Conservation (phyloP, 37 sponge, comb jelly and placozoan species). For the Geodia barretti region DNA sequence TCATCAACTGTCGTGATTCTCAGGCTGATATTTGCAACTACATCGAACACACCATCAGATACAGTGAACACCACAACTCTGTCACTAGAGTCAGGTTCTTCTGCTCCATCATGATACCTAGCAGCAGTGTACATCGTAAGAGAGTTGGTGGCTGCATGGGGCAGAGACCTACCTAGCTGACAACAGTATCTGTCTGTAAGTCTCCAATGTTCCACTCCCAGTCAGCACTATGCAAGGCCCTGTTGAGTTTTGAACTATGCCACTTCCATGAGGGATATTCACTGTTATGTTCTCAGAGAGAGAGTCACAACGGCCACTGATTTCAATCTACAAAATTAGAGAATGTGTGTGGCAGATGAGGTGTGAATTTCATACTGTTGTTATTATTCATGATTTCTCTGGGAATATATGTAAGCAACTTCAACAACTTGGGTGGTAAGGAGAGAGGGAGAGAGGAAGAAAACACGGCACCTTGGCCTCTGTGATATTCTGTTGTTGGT, state of each 20-base stretch:
- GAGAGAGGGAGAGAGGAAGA: too few species aligned
- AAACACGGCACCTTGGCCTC: conserved; percentile 22
- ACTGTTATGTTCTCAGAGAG: conserved; percentile 10
- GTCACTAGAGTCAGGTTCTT: conserved; percentile 20
- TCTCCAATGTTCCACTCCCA: conserved; percentile 50
- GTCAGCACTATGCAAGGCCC: conserved; percentile 50
- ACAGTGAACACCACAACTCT: conserved; percentile 39
- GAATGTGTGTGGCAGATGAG: background rate
- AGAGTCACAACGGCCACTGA: conserved; percentile 13
- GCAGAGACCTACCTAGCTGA: conserved; percentile 50
- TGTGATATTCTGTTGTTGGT: conserved; percentile 34
- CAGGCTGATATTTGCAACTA: conserved; percentile 10
- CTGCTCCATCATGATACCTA: conserved; percentile 48
- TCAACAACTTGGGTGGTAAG: background rate
- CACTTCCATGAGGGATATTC: conserved; percentile 8
- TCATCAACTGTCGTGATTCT: conserved; percentile 32
- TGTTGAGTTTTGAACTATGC: background rate
- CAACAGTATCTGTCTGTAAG: conserved; percentile 35
- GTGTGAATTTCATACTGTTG: background rate
- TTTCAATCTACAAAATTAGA: conserved; percentile 15
- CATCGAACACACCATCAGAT: conserved; percentile 43
- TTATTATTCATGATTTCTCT: background rate
- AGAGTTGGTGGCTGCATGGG: background rate
- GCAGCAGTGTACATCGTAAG: background rate
- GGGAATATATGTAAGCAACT: too few species aligned